Conservation (phyloP, 2,113 vertebrate genomes). For the Lutjanus erythropterus region DNA sequence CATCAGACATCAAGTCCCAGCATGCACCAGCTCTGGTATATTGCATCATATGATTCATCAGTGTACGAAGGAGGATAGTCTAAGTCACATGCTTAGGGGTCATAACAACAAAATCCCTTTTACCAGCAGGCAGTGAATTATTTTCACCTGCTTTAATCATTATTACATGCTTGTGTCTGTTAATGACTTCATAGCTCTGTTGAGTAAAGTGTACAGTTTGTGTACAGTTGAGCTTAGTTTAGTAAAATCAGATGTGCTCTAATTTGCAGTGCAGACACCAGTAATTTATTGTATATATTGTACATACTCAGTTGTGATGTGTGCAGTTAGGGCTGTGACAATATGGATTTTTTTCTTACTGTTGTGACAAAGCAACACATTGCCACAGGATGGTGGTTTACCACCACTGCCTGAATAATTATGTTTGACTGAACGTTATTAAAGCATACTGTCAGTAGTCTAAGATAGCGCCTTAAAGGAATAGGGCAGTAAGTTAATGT, state of each 20-base stretch:
- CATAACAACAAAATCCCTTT: not conserved
- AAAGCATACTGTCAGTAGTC: no score
- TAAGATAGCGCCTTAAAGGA: no score
- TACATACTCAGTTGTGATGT: not conserved
- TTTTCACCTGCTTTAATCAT: not conserved
- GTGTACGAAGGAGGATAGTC: not conserved
- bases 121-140: not conserved
- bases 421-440: no score
- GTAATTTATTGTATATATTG: not conserved
- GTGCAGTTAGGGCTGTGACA: no score
- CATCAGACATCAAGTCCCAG: constrained; percentile 22
- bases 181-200: not conserved
- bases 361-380: no score
- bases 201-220: not conserved
- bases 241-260: not conserved
- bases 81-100: constrained; percentile 6
- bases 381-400: no score
- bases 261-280: no score
- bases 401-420: no score
- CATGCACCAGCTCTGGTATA: not conserved
- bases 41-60: constrained; percentile 7
- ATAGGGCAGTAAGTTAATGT: no score
- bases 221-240: not conserved
- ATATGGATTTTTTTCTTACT: no score
- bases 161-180: not conserved